phyloP scores from a whole-genome alignment of 2,888 invertebrate genomes.

The Salpingus planirostris region DNA sequence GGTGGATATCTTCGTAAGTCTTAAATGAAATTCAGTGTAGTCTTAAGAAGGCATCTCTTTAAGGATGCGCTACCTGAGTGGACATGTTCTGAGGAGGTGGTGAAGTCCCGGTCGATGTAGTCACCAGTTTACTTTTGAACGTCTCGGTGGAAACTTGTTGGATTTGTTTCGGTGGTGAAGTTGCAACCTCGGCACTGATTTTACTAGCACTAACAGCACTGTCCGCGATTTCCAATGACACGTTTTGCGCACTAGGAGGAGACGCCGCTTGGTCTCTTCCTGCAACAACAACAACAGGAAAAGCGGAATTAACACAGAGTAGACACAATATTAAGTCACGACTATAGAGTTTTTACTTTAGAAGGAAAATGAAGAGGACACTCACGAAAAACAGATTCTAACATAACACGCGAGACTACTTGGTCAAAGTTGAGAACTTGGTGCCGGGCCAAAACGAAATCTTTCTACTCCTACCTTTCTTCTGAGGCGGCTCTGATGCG shows the following conservation, averaged over 20 bases:
- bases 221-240: constrained; percentile 38
- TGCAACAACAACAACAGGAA: constrained; percentile 34
- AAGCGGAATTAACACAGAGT: constrained; percentile 16
- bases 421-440: constrained; percentile 43
- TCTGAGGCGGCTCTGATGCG: constrained; percentile 5
- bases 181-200: too few species aligned
- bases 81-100: constrained; percentile 82
- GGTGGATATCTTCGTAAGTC: constrained; percentile 47
- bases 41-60: too few species aligned
- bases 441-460: constrained; percentile 69
- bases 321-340: too few species aligned
- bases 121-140: constrained; percentile 46
- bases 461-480: constrained; percentile 63
- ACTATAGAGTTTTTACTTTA: too few species aligned
- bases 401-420: constrained; percentile 19
- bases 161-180: too few species aligned
- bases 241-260: constrained; percentile 20
- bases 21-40: constrained; percentile 31
- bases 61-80: constrained; percentile 58
- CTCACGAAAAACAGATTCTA: too few species aligned
- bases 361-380: too few species aligned
- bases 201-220: too few species aligned
- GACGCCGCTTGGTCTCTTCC: constrained; percentile 27
- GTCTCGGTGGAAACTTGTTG: too few species aligned
- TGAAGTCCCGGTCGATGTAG: constrained; percentile 66